phyloP scores from a whole-genome alignment of 2,888 invertebrate species.

The Drosophila cyrtoloma region DNA sequence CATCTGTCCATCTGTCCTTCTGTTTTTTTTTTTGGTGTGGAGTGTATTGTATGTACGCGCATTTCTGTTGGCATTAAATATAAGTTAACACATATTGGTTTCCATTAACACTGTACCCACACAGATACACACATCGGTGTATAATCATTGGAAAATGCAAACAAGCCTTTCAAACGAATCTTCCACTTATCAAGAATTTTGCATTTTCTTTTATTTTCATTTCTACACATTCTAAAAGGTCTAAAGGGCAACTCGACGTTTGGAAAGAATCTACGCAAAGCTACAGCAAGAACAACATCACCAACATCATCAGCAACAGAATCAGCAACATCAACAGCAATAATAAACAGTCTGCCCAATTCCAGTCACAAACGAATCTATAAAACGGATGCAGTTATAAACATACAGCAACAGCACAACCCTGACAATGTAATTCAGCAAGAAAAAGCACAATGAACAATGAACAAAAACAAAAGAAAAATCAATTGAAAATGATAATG shows the following conservation, averaged over 20 bases:
- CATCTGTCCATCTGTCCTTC: background rate
- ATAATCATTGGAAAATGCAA: background rate
- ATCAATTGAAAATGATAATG: slow-evolving; percentile 45
- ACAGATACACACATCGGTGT: slow-evolving; percentile 20
- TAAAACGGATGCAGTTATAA: slow-evolving; percentile 75
- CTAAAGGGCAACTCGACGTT: slow-evolving; percentile 81
- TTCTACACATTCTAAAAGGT: slow-evolving; percentile 62
- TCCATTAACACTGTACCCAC: slow-evolving; percentile 27
- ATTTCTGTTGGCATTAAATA: slow-evolving; percentile 12
- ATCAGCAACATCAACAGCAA: slow-evolving; percentile 46
- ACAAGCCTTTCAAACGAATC: background rate
- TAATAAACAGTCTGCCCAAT: slow-evolving; percentile 35
- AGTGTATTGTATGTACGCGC: slow-evolving; percentile 2
- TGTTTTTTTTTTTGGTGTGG: slow-evolving; percentile 34
- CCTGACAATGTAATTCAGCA: slow-evolving; percentile 52
- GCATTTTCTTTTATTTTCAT: background rate
- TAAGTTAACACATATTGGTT: slow-evolving; percentile 32
- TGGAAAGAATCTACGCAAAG: slow-evolving; percentile 82
- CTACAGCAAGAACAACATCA: slow-evolving; percentile 62
- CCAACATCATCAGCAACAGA: slow-evolving; percentile 58
- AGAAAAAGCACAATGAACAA: slow-evolving; percentile 78
- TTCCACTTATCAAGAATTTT: background rate
- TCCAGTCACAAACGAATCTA: slow-evolving; percentile 68
- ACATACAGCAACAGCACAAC: slow-evolving; percentile 62
- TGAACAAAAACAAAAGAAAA: slow-evolving; percentile 33